Evolutionary conservation across 2,888 invertebrate genomes (phyloP).

Genomic region (Scrobipalpa costella): DNA sequence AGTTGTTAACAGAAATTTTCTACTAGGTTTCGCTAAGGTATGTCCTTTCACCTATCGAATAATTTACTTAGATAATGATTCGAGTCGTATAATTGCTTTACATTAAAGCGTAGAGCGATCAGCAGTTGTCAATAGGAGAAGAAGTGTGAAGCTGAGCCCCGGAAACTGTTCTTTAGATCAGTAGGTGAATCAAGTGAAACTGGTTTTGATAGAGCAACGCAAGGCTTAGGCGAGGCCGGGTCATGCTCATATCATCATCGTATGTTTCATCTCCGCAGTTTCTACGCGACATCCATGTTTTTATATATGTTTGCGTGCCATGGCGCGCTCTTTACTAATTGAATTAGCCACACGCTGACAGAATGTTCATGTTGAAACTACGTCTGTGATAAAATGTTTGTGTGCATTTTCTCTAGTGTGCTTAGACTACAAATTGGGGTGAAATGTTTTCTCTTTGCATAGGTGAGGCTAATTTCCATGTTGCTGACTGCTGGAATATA

Average conservation of each 20-base stretch:
- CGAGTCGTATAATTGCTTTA: conserved; percentile 41
- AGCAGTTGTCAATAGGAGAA: not conserved
- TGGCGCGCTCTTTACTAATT: conserved; percentile 46
- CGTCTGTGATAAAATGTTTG: conserved; percentile 42
- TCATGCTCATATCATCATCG: conserved; percentile 52
- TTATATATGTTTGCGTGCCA: conserved; percentile 1
- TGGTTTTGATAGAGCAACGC: conserved; percentile 57
- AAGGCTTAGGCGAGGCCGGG: conserved; percentile 52
- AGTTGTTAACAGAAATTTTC: conserved; percentile 45
- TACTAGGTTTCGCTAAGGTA: conserved; percentile 65
- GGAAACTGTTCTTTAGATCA: conserved; percentile 66
- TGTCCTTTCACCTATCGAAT: conserved; percentile 77
- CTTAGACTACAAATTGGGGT: conserved; percentile 37
- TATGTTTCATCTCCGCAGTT: conserved; percentile 28
- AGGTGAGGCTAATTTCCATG: conserved; percentile 30
- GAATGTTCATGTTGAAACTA: conserved; percentile 5
- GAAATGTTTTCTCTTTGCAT: conserved; percentile 26
- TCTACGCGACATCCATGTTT: not conserved
- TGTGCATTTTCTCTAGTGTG: conserved; percentile 56
- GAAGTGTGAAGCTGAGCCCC: conserved; percentile 43
- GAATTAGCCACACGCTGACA: conserved; percentile 48
- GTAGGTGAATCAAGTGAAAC: conserved; percentile 68
- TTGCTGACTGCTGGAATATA: not conserved
- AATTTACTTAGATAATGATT: conserved; percentile 55
- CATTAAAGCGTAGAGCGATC: not conserved